These are phyloP conservation scores for Leptodactylus fallax DNA, from an alignment of 2,797 vertebrate species.

Conservation along the genomic window DNA sequence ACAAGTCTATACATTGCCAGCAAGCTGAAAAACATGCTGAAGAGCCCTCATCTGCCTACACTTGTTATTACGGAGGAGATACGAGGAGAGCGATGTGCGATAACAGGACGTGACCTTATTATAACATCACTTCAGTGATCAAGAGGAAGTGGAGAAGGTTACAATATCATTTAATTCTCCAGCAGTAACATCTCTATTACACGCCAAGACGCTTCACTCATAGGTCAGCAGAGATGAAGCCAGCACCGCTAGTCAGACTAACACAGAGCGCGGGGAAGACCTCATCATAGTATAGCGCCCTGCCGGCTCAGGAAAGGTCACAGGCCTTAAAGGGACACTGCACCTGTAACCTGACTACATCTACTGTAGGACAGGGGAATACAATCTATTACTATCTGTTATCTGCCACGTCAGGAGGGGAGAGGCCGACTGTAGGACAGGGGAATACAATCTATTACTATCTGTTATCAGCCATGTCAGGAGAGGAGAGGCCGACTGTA, in stretches of 20 bases:
- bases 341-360: background rate
- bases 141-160: background rate
- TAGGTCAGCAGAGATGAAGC: slow-evolving; percentile 12
- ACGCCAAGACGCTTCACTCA: background rate
- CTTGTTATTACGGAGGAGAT: background rate
- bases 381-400: no score
- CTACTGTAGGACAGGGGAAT: no score
- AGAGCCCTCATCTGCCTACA: background rate
- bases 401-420: no score
- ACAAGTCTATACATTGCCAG: background rate
- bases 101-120: slow-evolving; percentile 14
- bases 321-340: background rate
- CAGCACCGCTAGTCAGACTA: background rate
- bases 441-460: no score
- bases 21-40: background rate
- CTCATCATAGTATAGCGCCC: no score
- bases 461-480: no score
- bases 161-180: background rate
- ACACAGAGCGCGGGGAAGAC: background rate
- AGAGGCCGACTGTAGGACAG: no score
- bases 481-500: no score
- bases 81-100: background rate
- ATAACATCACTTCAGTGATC: background rate
- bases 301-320: background rate
- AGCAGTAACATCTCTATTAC: background rate